Base-by-base conservation (phyloP, 2,888 invertebrate species). In the Tenodera sinensis region DNA sequence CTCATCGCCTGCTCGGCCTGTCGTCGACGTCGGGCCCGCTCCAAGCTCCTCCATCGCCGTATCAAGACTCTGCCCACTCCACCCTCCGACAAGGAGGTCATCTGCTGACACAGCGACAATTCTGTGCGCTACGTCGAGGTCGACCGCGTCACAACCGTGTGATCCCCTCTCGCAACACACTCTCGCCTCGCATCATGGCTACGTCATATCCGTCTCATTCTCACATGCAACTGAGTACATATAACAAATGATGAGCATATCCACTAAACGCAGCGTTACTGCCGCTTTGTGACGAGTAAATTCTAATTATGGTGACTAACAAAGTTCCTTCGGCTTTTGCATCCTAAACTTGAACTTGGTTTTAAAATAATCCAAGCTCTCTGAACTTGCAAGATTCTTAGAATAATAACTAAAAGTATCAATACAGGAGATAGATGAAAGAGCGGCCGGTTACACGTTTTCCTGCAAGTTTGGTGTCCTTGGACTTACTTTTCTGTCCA, bases 41-140 rank as follows among this genome's bases (percentile, higher is more conserved):
- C 15, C 92, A 90, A 92, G 92, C 54, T 93, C 93, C 91, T 91
- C 94, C 94, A 82, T 95, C 95, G 81, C 91, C 89, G 93, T 95
- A 86, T 95, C 95, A 42, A 91, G 93, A 91, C 92, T 85, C 90
- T 91, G 42, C 90, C 91, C 34, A 54, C 90, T 28, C 82, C 28
- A 6, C 89, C 91, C 83, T 90, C 91, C 87, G 89, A 89, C 42
- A 97, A 97, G 93, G 97, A 97, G 93, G 97, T 97, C 94, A 97
- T 97, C 95, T 97, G 97, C 97, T 98, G 98, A 98, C 97, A 97
- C 95, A 97, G 96, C 96, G 97, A 97, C 96, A 97, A 97, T 97
- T 97, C 97, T 96, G 97, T 97, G 94, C 97, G 97, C 93, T 98
- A 97, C 94, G 97, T 97, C 93, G 97, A 98, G 94, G 96, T 98